A percentile compares a stretch with the other conserved stretches of the same genome.
Conservation (phyloP, 2,888 invertebrate genomes). For the Listrodromus nycthemerus region DNA sequence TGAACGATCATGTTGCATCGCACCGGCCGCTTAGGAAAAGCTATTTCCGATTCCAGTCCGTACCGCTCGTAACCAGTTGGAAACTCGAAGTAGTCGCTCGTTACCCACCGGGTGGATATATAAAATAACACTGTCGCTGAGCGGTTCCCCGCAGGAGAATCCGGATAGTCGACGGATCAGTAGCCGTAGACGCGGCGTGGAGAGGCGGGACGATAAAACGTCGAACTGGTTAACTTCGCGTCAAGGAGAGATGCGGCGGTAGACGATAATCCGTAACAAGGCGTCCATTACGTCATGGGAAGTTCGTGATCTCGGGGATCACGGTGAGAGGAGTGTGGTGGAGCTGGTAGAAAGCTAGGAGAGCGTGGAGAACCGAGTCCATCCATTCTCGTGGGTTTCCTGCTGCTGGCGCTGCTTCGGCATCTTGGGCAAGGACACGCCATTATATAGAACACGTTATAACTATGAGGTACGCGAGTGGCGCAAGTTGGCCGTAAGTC, state of each 20-base stretch:
- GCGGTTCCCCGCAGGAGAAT: neutral
- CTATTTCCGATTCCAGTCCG: conserved; percentile 1
- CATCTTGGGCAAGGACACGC: conserved; percentile 34
- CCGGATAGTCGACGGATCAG: neutral
- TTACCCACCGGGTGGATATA: conserved; percentile 12
- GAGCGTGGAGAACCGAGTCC: conserved; percentile 20
- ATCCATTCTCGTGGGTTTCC: conserved; percentile 34
- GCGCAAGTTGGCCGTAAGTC: conserved; percentile 41
- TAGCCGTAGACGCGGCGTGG: neutral
- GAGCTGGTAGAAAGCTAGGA: conserved; percentile 26
- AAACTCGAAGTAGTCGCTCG: conserved; percentile 11
- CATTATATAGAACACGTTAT: conserved; percentile 34
- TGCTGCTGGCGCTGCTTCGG: neutral
- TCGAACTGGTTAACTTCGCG: conserved; percentile 57
- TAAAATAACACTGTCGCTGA: neutral
- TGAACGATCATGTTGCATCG: neutral
- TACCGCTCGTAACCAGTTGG: conserved; percentile 4
- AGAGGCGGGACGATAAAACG: conserved; percentile 39
- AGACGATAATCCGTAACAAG: conserved; percentile 66
- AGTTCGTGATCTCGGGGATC: conserved; percentile 48
- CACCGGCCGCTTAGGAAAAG: neutral
- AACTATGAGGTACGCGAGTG: conserved; percentile 34
- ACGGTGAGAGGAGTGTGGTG: conserved; percentile 8
- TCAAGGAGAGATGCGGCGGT: conserved; percentile 58
- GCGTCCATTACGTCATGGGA: conserved; percentile 51